phyloP scores from a whole-genome alignment of 2,113 vertebrate species.

The Oncorhynchus gorbuscha region DNA sequence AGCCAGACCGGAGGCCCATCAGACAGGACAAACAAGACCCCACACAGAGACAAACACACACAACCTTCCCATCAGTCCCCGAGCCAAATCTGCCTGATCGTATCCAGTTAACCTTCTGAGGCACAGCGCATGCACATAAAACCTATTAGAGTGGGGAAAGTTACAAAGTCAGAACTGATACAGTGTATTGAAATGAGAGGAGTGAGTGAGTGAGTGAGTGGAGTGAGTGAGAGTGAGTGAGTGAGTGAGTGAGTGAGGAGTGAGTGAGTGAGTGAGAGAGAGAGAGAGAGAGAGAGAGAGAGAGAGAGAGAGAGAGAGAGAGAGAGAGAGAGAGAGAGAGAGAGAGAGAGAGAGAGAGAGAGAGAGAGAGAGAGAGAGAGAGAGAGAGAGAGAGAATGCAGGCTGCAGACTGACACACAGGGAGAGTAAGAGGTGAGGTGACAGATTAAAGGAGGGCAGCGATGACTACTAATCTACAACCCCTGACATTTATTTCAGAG shows the following conservation, averaged over 20 bases:
- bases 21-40: slow-evolving; percentile 47
- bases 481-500: neutral
- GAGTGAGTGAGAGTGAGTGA: neutral
- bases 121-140: slow-evolving; percentile 22
- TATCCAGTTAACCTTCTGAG: slow-evolving; percentile 49
- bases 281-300: too few species aligned
- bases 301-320: too few species aligned
- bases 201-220: neutral
- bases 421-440: neutral
- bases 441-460: neutral
- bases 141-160: slow-evolving; percentile 41
- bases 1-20: slow-evolving; percentile 4
- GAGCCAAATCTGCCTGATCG: slow-evolving; percentile 42
- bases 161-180: slow-evolving; percentile 54
- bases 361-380: too few species aligned
- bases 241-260: too few species aligned
- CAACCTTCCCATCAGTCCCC: slow-evolving; percentile 21
- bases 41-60: slow-evolving; percentile 5
- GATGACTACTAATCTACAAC: neutral
- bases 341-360: too few species aligned
- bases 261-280: too few species aligned
- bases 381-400: too few species aligned
- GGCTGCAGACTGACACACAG: too few species aligned
- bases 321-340: too few species aligned
- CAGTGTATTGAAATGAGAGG: neutral